Evolutionary conservation across 2,888 invertebrate genomes (phyloP).

Genomic region (Celastrina argiolus): DNA sequence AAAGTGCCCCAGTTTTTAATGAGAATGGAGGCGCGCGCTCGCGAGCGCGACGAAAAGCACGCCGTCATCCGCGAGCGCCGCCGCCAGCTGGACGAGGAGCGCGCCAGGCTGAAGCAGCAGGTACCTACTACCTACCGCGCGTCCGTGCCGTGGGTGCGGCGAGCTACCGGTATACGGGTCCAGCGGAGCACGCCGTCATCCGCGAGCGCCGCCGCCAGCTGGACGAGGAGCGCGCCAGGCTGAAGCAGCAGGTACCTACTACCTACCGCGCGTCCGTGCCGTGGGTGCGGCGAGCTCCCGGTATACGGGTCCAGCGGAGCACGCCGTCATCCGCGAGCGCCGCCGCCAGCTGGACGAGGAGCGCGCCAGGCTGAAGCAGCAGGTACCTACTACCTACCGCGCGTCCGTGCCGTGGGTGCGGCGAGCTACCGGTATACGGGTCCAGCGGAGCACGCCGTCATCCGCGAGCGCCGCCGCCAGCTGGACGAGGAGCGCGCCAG

Average conservation of each 20-base stretch:
- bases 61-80: conserved; percentile 68
- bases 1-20: conserved; percentile 83
- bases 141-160: conserved; percentile 72
- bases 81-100: conserved; percentile 69
- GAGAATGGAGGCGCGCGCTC: conserved; percentile 85
- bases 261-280: conserved; percentile 23
- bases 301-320: too few species aligned
- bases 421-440: too few species aligned
- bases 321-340: conserved; percentile 67
- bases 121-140: conserved; percentile 36
- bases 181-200: conserved; percentile 70
- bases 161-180: too few species aligned
- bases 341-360: conserved; percentile 71
- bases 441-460: conserved; percentile 71
- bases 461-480: conserved; percentile 65
- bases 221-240: conserved; percentile 65
- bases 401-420: conserved; percentile 70
- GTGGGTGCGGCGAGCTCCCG: conserved; percentile 80
- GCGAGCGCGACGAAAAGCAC: conserved; percentile 79
- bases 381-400: conserved; percentile 42
- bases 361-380: conserved; percentile 62
- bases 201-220: conserved; percentile 67
- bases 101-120: conserved; percentile 65
- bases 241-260: conserved; percentile 62
- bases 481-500: conserved; percentile 69